phyloP scores from a whole-genome alignment of 2,888 invertebrate species.

The Malachius bipustulatus region DNA sequence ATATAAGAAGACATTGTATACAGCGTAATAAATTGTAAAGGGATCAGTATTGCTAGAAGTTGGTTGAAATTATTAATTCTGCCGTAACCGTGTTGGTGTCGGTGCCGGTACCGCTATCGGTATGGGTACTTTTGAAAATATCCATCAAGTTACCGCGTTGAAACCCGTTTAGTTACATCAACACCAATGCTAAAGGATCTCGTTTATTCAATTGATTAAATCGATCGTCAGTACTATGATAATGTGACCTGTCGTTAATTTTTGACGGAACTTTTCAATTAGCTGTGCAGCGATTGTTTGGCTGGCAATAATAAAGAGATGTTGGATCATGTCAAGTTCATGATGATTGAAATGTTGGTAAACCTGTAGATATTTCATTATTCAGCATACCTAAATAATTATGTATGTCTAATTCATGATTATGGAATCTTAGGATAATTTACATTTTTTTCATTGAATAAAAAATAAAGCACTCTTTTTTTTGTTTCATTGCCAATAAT shows the following conservation, averaged over 20 bases:
- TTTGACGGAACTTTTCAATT: too few relatives aligned
- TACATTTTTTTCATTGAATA: slow-evolving; percentile 56
- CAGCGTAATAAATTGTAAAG: slow-evolving; percentile 16
- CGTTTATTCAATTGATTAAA: too few relatives aligned
- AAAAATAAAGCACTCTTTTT: slow-evolving; percentile 41
- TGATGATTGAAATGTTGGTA: slow-evolving; percentile 19
- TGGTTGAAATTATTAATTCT: slow-evolving; percentile 23
- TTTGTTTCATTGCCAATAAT: background rate
- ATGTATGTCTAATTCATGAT: slow-evolving; percentile 27
- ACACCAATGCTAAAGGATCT: too few relatives aligned
- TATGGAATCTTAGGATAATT: slow-evolving; percentile 43
- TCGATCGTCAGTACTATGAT: too few relatives aligned
- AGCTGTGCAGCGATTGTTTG: slow-evolving; percentile 26
- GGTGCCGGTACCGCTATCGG: too few relatives aligned
- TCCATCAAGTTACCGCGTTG: too few relatives aligned
- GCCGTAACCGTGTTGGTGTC: too few relatives aligned
- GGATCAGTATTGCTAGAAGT: slow-evolving; percentile 22
- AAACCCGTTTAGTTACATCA: too few relatives aligned
- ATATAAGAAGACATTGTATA: slow-evolving; percentile 12
- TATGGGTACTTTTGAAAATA: too few relatives aligned
- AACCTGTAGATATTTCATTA: slow-evolving; percentile 29
- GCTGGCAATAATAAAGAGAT: slow-evolving; percentile 28
- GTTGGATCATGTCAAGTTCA: slow-evolving; percentile 22
- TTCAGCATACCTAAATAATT: too few relatives aligned
- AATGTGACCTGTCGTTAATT: too few relatives aligned